phyloP scores from a whole-genome alignment of 2,797 vertebrate species.

The Pantherophis vulpinus region DNA sequence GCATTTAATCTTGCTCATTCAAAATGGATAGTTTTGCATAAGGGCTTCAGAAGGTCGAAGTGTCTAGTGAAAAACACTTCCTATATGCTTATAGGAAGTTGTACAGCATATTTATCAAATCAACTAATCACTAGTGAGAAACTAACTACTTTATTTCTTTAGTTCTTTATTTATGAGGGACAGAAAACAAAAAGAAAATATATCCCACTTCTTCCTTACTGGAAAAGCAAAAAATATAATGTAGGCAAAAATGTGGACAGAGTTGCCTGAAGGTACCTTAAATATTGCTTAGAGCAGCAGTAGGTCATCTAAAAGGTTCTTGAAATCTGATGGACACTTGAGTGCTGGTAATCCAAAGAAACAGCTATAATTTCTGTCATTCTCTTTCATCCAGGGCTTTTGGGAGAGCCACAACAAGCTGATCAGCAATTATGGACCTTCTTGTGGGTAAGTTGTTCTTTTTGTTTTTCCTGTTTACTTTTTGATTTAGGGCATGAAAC shows the following conservation, averaged over 20 bases:
- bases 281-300: not conserved
- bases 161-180: not conserved
- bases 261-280: not conserved
- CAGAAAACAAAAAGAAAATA: no score
- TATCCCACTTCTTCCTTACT: not conserved
- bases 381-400: conserved; percentile 77
- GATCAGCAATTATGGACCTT: conserved; percentile 79
- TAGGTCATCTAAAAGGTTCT: not conserved
- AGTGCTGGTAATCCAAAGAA: not conserved
- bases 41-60: not conserved
- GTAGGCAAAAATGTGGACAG: not conserved
- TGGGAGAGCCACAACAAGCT: conserved; percentile 79
- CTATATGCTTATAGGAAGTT: not conserved
- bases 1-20: not conserved
- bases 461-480: conserved; percentile 1
- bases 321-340: not conserved
- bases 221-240: not conserved
- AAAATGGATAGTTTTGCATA: not conserved
- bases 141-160: not conserved
- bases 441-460: conserved; percentile 85
- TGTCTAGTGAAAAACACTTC: not conserved
- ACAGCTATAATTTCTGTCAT: conserved; percentile 28
- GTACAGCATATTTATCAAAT: not conserved
- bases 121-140: not conserved
- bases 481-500: not conserved